phyloP scores from a whole-genome alignment of 2,113 vertebrate genomes.

The Tricholaema leucomelas region DNA sequence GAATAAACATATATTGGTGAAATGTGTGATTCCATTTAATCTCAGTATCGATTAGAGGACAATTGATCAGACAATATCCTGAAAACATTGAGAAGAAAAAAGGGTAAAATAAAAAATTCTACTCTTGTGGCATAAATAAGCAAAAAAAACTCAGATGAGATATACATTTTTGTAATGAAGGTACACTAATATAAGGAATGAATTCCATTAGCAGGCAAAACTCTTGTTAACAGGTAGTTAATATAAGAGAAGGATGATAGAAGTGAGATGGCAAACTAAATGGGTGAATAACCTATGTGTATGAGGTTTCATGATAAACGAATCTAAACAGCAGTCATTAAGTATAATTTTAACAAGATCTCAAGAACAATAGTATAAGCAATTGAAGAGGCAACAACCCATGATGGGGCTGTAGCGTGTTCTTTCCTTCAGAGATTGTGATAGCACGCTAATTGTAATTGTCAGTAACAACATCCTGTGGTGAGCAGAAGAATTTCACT shows the following conservation, averaged over 20 bases:
- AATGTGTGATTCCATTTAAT: slow-evolving; percentile 13
- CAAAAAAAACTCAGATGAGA: not conserved
- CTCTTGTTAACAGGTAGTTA: not conserved
- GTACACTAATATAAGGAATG: not conserved
- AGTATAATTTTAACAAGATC: slow-evolving; percentile 65
- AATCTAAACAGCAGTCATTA: slow-evolving; percentile 68
- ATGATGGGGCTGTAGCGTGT: slow-evolving; percentile 54
- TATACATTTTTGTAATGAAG: not conserved
- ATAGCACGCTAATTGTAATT: slow-evolving; percentile 41
- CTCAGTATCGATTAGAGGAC: slow-evolving; percentile 7
- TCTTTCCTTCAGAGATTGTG: slow-evolving; percentile 19
- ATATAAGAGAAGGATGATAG: not conserved
- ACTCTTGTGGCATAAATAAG: not conserved
- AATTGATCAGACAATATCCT: slow-evolving; percentile 17
- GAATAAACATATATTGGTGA: not conserved
- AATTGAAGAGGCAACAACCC: slow-evolving; percentile 71
- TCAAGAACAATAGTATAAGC: slow-evolving; percentile 60
- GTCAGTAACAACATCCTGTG: slow-evolving; percentile 58
- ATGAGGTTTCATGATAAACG: slow-evolving; percentile 52
- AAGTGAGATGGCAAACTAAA: slow-evolving; percentile 30
- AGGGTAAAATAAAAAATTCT: not conserved
- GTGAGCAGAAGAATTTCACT: slow-evolving; percentile 5
- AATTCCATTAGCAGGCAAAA: not conserved
- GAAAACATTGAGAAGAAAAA: not conserved
- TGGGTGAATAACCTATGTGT: slow-evolving; percentile 48